Conservation (phyloP, 2,113 vertebrate genomes). For the Struthidea cinerea region DNA sequence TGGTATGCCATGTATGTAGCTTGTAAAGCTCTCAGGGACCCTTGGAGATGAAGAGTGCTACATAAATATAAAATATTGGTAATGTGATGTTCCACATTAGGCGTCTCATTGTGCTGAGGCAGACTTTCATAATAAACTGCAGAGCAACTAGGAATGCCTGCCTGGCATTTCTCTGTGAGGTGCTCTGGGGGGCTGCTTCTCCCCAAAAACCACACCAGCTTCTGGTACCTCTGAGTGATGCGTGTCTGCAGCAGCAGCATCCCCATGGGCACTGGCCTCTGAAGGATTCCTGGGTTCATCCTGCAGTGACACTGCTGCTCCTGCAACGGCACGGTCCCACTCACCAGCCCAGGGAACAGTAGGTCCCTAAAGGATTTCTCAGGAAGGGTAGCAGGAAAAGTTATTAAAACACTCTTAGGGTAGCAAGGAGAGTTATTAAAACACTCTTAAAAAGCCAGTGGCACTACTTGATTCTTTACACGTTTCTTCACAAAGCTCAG, state of each 20-base stretch:
- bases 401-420: not conserved
- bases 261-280: not conserved
- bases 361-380: not conserved
- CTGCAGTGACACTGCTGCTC: not conserved
- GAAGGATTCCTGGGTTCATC: not conserved
- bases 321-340: rapidly evolving
- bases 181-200: not conserved
- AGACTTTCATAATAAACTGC: not conserved
- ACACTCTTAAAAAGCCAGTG: not conserved
- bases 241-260: rapidly evolving
- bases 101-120: not conserved
- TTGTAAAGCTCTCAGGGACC: slow-evolving; percentile 37
- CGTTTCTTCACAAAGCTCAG: not conserved
- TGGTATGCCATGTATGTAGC: slow-evolving; percentile 21
- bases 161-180: not conserved
- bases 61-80: slow-evolving; percentile 57
- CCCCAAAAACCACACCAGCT: not conserved
- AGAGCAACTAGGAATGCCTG: not conserved
- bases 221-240: not conserved
- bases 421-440: not conserved
- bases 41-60: slow-evolving; percentile 35
- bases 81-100: slow-evolving; percentile 17
- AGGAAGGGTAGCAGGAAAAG: not conserved
- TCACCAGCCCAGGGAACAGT: not conserved
- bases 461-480: not conserved